A percentile compares a stretch with the other conserved stretches of the same genome.
Evolutionary conservation across 1,140 invertebrate species (phyloP).

Genomic region (Hylaeus volcanicus): DNA sequence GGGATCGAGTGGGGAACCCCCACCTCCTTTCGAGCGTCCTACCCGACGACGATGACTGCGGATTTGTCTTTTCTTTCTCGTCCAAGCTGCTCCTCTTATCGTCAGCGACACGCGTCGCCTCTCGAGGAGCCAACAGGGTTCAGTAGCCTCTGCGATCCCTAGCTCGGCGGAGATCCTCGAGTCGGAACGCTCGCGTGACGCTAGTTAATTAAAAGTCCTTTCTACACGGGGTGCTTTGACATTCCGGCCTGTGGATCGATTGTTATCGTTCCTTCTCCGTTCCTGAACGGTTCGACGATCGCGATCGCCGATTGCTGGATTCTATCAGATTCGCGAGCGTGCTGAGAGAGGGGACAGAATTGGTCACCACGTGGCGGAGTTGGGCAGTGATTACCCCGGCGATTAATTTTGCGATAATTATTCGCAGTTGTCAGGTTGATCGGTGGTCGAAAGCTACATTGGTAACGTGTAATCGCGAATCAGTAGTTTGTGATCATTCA

Average conservation of each 20-base stretch:
- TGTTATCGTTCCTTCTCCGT: slow-evolving; percentile 5
- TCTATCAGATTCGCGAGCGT: not conserved
- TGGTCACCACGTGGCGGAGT: not conserved
- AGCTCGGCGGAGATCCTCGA: not conserved
- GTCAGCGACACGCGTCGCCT: not conserved
- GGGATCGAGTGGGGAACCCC: slow-evolving; percentile 49
- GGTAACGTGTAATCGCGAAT: too few species aligned
- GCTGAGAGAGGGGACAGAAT: not conserved
- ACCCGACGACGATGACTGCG: slow-evolving; percentile 56
- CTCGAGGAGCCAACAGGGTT: not conserved
- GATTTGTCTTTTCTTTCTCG: slow-evolving; percentile 61
- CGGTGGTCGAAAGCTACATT: too few species aligned
- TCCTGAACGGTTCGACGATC: not conserved
- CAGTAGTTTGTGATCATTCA: too few species aligned
- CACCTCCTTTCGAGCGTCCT: slow-evolving; percentile 52
- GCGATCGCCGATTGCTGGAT: not conserved
- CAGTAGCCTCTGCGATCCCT: not conserved
- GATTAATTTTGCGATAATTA: too few species aligned
- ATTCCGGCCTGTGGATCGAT: slow-evolving; percentile 30
- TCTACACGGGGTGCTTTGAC: not conserved
- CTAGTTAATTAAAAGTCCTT: slow-evolving; percentile 13
- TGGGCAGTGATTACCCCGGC: too few species aligned
- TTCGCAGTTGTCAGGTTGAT: too few species aligned
- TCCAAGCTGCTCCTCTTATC: slow-evolving; percentile 10
- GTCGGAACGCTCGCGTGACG: slow-evolving; percentile 14